Percentiles rank a stretch among this genome's conserved stretches.
Conservation (phyloP, 1,140 invertebrate species). For the Drosophila murphyi region DNA sequence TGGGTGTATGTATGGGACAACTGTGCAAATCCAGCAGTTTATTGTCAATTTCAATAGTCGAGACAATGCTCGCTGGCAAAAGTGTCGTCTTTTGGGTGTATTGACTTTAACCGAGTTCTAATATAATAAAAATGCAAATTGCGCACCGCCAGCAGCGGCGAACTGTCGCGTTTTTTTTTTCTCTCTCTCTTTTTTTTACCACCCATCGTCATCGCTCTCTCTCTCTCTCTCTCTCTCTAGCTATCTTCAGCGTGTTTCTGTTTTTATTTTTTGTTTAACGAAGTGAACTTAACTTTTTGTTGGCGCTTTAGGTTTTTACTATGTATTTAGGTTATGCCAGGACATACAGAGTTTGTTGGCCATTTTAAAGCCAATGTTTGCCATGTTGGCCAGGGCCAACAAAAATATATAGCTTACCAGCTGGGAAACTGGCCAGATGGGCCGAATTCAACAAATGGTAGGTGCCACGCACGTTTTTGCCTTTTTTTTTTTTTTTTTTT, state of each 20-base stretch:
- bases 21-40: constrained; percentile 4
- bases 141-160: constrained; percentile 34
- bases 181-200: constrained; percentile 1
- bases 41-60: constrained; percentile 44
- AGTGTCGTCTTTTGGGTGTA: constrained; percentile 48
- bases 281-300: constrained; percentile 72
- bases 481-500: constrained; percentile 18
- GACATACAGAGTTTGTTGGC: constrained; percentile 22
- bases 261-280: constrained; percentile 39
- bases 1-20: background rate
- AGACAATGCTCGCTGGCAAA: constrained; percentile 40
- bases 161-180: constrained; percentile 30
- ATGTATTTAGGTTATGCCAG: constrained; percentile 53
- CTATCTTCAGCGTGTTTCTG: constrained; percentile 2
- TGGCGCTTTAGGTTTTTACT: constrained; percentile 51
- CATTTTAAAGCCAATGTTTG: constrained; percentile 42
- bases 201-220: background rate
- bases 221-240: background rate
- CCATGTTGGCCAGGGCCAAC: constrained; percentile 1
- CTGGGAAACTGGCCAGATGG: constrained; percentile 1
- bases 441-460: background rate
- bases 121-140: constrained; percentile 79
- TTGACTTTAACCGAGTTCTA: constrained; percentile 73
- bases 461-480: constrained; percentile 30
- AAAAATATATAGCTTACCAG: background rate